A percentile compares a stretch with the other conserved stretches of the same genome.
Conservation (phyloP, 2,888 invertebrate species). For the Rhagophthalmus giganteus region DNA sequence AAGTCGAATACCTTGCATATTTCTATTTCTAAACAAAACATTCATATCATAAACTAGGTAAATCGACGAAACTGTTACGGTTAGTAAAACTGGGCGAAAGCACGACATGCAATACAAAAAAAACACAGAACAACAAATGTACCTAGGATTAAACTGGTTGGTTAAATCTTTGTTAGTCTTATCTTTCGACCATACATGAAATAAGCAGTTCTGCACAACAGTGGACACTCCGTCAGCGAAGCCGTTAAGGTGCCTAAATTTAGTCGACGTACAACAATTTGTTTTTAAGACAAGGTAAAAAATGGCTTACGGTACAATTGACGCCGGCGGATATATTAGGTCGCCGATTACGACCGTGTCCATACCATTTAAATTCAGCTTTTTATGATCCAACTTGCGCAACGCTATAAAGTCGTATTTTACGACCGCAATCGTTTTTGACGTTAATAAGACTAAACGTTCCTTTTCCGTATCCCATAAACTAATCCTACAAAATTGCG, state of each 20-base stretch:
- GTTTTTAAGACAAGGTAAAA: background rate
- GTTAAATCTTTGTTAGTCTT: constrained; percentile 50
- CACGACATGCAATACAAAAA: background rate
- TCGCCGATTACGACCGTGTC: constrained; percentile 77
- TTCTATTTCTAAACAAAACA: constrained; percentile 63
- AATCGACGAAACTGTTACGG: too few relatives aligned
- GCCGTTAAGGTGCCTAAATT: constrained; percentile 69
- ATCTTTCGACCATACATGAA: constrained; percentile 62
- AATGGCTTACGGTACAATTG: constrained; percentile 79
- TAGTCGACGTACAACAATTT: background rate
- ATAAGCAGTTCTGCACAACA: constrained; percentile 69
- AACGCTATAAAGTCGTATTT: constrained; percentile 87
- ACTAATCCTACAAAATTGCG: constrained; percentile 66
- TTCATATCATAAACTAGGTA: constrained; percentile 37
- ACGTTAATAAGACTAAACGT: constrained; percentile 73
- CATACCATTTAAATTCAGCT: constrained; percentile 68
- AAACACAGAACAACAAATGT: constrained; percentile 55
- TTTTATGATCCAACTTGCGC: constrained; percentile 70
- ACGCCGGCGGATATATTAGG: constrained; percentile 77
- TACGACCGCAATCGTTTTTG: constrained; percentile 71
- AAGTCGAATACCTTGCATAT: constrained; percentile 72
- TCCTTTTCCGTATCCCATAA: constrained; percentile 88
- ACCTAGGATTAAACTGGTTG: constrained; percentile 65
- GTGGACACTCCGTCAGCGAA: constrained; percentile 71
- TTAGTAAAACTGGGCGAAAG: background rate